A percentile compares a stretch with the other conserved stretches of the same genome.
Evolutionary conservation across 2,888 invertebrate genomes (phyloP).

Genomic region (Luperina testacea): DNA sequence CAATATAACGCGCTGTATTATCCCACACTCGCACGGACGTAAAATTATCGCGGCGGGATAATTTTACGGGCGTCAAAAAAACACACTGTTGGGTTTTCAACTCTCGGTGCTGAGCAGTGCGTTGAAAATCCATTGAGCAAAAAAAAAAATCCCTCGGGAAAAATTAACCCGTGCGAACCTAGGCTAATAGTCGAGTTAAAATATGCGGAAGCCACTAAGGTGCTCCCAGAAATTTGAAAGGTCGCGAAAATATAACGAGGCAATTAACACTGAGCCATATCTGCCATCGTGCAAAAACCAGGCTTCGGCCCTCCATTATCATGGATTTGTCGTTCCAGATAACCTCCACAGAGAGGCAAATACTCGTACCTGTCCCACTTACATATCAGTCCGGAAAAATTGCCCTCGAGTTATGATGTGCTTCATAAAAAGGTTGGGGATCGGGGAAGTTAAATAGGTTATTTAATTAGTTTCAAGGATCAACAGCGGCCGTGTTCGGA

Average conservation of each 20-base stretch:
- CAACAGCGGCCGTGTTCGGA: not conserved
- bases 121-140: not conserved
- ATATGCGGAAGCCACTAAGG: conserved; percentile 26
- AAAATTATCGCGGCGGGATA: not conserved
- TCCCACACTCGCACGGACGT: not conserved
- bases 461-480: conserved; percentile 31
- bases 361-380: conserved; percentile 28
- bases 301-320: conserved; percentile 27
- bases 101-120: not conserved
- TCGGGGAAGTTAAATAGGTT: not conserved
- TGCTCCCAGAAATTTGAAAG: conserved; percentile 28
- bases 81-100: not conserved
- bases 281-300: conserved; percentile 47
- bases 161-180: not conserved
- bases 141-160: not conserved
- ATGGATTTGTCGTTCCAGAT: conserved; percentile 39
- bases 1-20: conserved; percentile 2
- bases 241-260: conserved; percentile 44
- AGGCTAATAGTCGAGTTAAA: conserved; percentile 18
- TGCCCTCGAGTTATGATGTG: conserved; percentile 10
- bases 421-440: conserved; percentile 3
- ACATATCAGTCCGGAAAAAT: conserved; percentile 45
- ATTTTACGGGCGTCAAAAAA: too few relatives aligned
- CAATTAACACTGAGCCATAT: conserved; percentile 46
- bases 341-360: conserved; percentile 22